phyloP scores from a whole-genome alignment of 2,797 vertebrate species.

The Sebastes miniatus region DNA sequence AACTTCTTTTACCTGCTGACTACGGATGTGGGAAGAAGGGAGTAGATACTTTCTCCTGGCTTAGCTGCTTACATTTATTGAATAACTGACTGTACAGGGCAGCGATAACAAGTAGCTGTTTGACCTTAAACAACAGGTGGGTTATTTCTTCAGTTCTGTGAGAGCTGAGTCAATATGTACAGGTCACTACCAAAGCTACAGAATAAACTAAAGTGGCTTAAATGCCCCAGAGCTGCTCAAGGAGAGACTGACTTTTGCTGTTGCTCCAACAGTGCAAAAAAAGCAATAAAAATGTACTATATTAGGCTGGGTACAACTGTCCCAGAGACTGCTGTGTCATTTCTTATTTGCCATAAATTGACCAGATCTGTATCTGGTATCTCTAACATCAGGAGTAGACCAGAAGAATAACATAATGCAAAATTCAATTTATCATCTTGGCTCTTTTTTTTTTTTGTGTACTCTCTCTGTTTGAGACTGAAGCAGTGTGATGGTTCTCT shows the following conservation, averaged over 20 bases:
- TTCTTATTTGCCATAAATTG: slow-evolving; percentile 4
- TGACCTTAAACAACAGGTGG: slow-evolving; percentile 26
- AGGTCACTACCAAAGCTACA: slow-evolving; percentile 4
- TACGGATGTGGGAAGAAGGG: slow-evolving; percentile 15
- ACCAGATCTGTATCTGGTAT: background rate
- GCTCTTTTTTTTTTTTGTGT: background rate
- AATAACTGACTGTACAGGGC: background rate
- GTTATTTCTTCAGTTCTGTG: slow-evolving; percentile 5
- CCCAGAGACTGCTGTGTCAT: background rate
- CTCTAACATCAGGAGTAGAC: background rate
- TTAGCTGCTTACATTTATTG: slow-evolving; percentile 3
- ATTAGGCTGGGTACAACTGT: background rate
- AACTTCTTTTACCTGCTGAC: slow-evolving; percentile 46
- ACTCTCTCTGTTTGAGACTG: background rate
- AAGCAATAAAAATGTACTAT: slow-evolving; percentile 14
- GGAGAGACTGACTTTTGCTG: slow-evolving; percentile 10
- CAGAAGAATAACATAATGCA: background rate
- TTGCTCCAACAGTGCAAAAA: slow-evolving; percentile 2
- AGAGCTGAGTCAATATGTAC: slow-evolving; percentile 38
- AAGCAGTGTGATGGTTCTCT: background rate
- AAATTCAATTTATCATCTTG: background rate
- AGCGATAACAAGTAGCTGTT: slow-evolving; percentile 10
- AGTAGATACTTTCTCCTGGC: background rate
- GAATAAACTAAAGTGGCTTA: slow-evolving; percentile 5
- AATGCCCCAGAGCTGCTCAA: slow-evolving; percentile 19